A percentile compares a stretch with the other conserved stretches of the same genome.
Conservation (phyloP, 2,797 vertebrate species). For the Triplophysa bombifrons region DNA sequence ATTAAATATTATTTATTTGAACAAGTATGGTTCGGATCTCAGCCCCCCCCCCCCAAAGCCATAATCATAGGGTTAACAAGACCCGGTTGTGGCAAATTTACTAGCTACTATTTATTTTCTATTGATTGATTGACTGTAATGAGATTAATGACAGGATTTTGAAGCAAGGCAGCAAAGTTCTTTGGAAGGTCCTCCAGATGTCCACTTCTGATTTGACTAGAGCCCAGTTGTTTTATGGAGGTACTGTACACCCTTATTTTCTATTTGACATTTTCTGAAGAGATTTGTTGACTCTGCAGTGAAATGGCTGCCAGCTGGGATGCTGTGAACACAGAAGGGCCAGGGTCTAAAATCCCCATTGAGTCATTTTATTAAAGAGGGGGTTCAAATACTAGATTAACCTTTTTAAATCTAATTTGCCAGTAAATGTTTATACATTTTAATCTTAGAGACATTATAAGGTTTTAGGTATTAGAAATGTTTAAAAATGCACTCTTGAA, state of each 20-base stretch:
- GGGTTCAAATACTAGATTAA: background rate
- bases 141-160: too few species aligned
- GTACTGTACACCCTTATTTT: constrained; percentile 10
- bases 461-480: too few species aligned
- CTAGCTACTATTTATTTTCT: too few species aligned
- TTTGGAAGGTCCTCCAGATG: background rate
- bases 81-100: too few species aligned
- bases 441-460: too few species aligned
- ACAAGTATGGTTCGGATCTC: too few species aligned
- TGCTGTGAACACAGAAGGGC: constrained; percentile 15
- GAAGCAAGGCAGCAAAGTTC: too few species aligned
- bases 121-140: too few species aligned
- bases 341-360: constrained; percentile 16
- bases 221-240: background rate
- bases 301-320: constrained; percentile 15
- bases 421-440: background rate
- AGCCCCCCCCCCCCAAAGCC: too few species aligned
- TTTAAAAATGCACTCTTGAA: background rate
- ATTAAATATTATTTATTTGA: too few species aligned
- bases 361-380: background rate
- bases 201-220: background rate
- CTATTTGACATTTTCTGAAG: constrained; percentile 20
- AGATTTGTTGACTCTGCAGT: constrained; percentile 23
- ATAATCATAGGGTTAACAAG: too few species aligned
- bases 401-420: background rate